Conservation (phyloP, 2,797 vertebrate species). For the Emydoidea blandingii region DNA sequence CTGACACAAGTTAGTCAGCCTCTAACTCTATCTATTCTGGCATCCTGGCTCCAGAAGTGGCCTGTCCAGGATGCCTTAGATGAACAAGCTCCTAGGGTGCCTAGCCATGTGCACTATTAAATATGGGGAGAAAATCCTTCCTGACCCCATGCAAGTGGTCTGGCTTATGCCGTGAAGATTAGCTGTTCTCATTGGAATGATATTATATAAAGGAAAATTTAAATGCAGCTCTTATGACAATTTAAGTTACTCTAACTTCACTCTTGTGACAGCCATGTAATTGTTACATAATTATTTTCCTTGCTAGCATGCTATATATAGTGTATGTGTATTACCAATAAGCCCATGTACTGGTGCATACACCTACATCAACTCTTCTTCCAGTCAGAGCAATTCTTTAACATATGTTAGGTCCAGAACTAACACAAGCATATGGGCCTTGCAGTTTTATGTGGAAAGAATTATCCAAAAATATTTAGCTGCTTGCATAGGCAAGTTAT, state of each 20-base stretch:
- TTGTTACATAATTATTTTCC: conserved; percentile 18
- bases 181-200: background rate
- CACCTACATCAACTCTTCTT: conserved; percentile 17
- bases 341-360: background rate
- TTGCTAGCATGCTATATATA: background rate
- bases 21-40: conserved; percentile 39
- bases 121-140: background rate
- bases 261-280: conserved; percentile 32
- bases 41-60: background rate
- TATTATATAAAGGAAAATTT: background rate
- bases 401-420: conserved; percentile 24
- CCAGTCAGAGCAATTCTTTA: background rate
- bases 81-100: background rate
- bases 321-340: background rate
- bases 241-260: conserved; percentile 8
- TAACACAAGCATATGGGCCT: conserved; percentile 42
- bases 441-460: background rate
- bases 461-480: background rate
- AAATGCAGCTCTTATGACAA: accelerated
- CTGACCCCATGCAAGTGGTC: accelerated
- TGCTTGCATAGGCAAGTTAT: background rate
- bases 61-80: background rate
- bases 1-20: conserved; percentile 30
- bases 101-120: background rate
- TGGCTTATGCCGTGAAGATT: background rate